Base-by-base conservation (phyloP, 2,113 vertebrate species). In the Chloroceryle aenea region DNA sequence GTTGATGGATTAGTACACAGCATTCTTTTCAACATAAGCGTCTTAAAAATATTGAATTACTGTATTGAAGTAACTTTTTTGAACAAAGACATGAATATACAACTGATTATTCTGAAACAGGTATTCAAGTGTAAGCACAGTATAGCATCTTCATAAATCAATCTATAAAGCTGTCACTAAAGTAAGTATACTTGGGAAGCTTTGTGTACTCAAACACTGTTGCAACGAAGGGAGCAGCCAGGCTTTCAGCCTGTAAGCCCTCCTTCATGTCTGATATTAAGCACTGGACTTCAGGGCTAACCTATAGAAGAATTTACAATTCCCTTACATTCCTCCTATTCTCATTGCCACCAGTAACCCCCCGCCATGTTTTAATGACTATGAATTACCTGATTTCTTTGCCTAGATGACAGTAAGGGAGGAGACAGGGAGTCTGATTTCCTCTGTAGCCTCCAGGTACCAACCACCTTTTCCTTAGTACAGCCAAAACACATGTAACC, bases 81-180 rank as follows among this genome's bases (percentile, higher is more conserved):
- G 55, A 56, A 56, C 17, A 79, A 66, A 61, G 30, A 73, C 2
- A 3, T 10, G 19, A 62, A 55, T 22, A 72, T 4, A 48, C 7
- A 89, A 67, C 23, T 8, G 1, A 71, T 71, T 62, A 69, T 30
- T 86, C 67, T 64, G 20, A 73, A 67, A 77, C 0, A 14, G 8
- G 14, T 50, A 61, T 45, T 20, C 3, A 2, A 34, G 14, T 25
- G 6, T 38, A 85, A 0, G 3, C 17, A 81, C 1, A 34, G 14
- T 23, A 52, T 0, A 52, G 14, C 40, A 59, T 52, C 66, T 85
- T 59, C 36, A 66, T 14, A 4, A 84, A 27, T 42, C 71, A 58
- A 61, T 38, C 27, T 53, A 72, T 6, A n/a, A 10, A 86, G 27
- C 16, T 45, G 17, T 29, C 27, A 72, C 19, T 40, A 27, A 85